These are phyloP conservation scores for Agrochola litura DNA, from an alignment of 2,888 invertebrate species.

Conservation along the genomic window DNA sequence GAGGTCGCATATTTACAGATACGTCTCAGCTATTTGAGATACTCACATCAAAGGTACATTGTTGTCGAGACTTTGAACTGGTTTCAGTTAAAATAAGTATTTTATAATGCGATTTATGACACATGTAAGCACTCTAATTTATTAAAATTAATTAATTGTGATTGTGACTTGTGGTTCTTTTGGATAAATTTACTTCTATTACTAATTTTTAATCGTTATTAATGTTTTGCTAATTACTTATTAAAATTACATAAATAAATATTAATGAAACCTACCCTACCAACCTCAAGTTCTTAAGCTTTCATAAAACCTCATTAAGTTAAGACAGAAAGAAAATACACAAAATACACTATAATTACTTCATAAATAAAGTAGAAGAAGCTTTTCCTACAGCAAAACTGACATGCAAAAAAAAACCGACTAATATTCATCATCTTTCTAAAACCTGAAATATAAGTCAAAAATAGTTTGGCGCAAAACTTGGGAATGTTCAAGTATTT, in stretches of 20 bases:
- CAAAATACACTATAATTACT: not conserved
- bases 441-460: constrained; percentile 19
- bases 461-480: constrained; percentile 42
- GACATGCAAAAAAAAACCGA: not conserved
- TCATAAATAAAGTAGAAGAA: not conserved
- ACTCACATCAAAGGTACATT: constrained; percentile 71
- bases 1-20: constrained; percentile 63
- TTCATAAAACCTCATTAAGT: not conserved
- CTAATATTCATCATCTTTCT: not conserved
- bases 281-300: not conserved
- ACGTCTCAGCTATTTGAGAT: constrained; percentile 57
- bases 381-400: not conserved
- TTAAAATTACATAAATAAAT: not conserved
- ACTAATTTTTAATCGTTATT: too few relatives aligned
- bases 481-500: constrained; percentile 72
- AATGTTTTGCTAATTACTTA: not conserved
- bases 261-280: not conserved
- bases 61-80: constrained; percentile 47
- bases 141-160: not conserved
- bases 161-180: not conserved
- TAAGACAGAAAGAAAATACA: not conserved
- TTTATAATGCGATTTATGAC: constrained; percentile 14
- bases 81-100: constrained; percentile 9
- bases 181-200: not conserved
- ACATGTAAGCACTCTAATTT: not conserved